Conservation (phyloP, 2,797 vertebrate genomes). For the Botia almorhae region DNA sequence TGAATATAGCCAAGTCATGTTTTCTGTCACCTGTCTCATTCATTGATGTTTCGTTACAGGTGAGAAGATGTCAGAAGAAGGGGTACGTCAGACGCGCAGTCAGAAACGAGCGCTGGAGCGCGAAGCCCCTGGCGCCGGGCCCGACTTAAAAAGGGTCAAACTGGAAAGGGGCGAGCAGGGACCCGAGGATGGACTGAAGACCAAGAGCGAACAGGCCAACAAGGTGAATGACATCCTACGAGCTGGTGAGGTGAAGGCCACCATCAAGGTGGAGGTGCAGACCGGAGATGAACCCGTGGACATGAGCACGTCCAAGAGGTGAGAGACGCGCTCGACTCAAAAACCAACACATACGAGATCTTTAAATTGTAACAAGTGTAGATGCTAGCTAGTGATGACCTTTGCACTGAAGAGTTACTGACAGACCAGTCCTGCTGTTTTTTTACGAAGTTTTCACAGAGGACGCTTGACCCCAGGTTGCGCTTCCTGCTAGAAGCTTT, state of each 20-base stretch:
- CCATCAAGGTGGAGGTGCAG: conserved; percentile 89
- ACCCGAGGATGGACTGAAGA: conserved; percentile 59
- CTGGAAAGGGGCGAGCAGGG: conserved; percentile 76
- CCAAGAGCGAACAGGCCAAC: conserved; percentile 63
- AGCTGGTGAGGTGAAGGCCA: conserved; percentile 83
- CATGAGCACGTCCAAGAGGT: conserved; percentile 97
- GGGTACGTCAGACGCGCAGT: conserved; percentile 92
- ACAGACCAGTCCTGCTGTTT: neutral
- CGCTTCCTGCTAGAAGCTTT: neutral
- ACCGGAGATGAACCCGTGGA: conserved; percentile 91
- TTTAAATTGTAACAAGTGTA: neutral
- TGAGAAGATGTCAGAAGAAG: conserved; percentile 90
- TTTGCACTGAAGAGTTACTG: neutral
- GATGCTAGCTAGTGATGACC: neutral
- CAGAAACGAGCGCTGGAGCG: conserved; percentile 93
- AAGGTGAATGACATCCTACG: conserved; percentile 81
- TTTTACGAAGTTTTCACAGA: neutral
- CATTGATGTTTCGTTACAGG: conserved; percentile 30
- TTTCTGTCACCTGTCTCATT: neutral
- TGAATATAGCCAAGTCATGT: too few relatives aligned
- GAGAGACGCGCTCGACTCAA: neutral
- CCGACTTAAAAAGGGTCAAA: conserved; percentile 87
- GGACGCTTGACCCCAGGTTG: conserved; percentile 10
- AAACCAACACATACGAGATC: neutral
- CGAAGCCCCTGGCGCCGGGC: conserved; percentile 78